Evolutionary conservation across 2,113 vertebrate genomes (phyloP).

Genomic region (Arenaria interpres): DNA sequence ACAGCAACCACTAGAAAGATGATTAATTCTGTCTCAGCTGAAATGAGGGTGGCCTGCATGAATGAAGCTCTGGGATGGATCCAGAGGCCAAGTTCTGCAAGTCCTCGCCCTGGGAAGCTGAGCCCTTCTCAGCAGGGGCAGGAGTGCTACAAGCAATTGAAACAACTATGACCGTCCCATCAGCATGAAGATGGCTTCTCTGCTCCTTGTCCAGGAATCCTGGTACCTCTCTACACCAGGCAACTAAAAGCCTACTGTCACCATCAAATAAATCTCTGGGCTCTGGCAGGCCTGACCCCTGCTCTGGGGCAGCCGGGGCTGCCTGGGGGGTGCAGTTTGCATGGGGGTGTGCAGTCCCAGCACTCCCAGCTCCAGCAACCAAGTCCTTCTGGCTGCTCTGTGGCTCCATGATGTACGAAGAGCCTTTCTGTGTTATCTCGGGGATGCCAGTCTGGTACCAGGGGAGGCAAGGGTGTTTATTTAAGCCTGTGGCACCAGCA

Average conservation of each 20-base stretch:
- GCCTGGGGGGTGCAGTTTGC: not conserved
- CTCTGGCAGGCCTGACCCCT: not conserved
- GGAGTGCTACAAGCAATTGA: not conserved
- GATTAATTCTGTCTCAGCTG: not conserved
- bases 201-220: not conserved
- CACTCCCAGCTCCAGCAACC: not conserved
- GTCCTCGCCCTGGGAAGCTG: not conserved
- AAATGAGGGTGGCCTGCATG: not conserved
- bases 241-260: not conserved
- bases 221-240: not conserved
- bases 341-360: rapidly evolving
- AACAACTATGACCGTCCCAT: too few species aligned
- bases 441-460: not conserved
- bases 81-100: not conserved
- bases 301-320: not conserved
- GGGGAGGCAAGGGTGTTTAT: not conserved
- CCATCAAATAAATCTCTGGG: not conserved
- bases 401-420: not conserved
- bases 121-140: not conserved
- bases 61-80: not conserved
- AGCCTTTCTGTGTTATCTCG: not conserved
- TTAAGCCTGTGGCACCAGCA: not conserved
- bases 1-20: not conserved
- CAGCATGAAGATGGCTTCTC: not conserved
- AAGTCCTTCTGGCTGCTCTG: not conserved